Evolutionary conservation across 1,140 invertebrate genomes (phyloP), one percentile per base, ranked within the genome.

Genomic region (Drosophila ogumai): DNA sequence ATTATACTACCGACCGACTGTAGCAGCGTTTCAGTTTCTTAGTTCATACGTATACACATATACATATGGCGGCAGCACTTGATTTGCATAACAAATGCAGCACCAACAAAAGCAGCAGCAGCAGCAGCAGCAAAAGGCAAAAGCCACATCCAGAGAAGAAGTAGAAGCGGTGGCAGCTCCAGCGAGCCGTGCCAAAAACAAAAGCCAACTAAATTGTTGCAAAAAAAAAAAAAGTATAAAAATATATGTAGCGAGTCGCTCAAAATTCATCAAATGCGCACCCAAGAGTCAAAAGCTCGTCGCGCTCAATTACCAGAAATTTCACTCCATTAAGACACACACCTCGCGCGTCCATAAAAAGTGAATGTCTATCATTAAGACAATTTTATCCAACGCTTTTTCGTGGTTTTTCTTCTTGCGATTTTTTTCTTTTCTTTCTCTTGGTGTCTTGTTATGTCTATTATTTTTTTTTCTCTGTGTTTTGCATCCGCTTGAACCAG

Each of bases 301-400:
- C 72, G 59, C 75, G 84, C 75, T 88, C 82, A 90, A 87, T 87
- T 90, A 90, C 82, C 52, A 78, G 67, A 88, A 90, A 87, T 87
- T 87, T 87, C 84, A 87, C 84, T 90, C 84, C 85, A 87, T 87
- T 87, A 87, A 88, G 65, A 74, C 76, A 84, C 76, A 87, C 85
- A 90, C 85, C 85, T 90, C 77, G 65, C 65, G 66, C 65, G 50
- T 60, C 68, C 85, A 81, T 88, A 85, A 90, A 87, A 88, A 90
- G 74, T 85, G 85, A 88, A 88, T 88, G 85, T 88, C 85, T 88
- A 90, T 90, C 85, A 88, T 88, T 88, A 90, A 85, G 68, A 82
- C 73, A 76, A 72, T 67, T 67, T 67, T 44, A 58, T 63, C 40
- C 64, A 34, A 36, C 58, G 43, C 43, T 44, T 58, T 50, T 61